A percentile compares a stretch with the other conserved stretches of the same genome.
phyloP scores from a whole-genome alignment of 2,113 vertebrate genomes.

The Alethe castanea region DNA sequence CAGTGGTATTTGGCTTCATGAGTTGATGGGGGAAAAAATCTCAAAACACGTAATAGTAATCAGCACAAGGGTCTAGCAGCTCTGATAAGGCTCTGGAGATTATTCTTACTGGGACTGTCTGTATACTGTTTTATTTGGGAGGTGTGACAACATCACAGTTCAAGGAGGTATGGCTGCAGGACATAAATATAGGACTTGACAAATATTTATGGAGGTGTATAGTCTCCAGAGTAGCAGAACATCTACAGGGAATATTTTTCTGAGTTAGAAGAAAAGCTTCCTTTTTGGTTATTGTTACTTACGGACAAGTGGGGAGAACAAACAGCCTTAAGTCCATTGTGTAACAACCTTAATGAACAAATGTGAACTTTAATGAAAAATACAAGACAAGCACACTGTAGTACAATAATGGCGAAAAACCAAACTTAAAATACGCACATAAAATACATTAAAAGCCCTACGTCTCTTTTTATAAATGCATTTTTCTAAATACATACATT shows the following conservation, averaged over 20 bases:
- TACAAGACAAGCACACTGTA: not conserved
- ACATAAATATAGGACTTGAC: not conserved
- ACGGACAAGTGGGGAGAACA: not conserved
- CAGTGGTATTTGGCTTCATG: not conserved
- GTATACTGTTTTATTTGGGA: not conserved
- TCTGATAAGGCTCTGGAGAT: not conserved
- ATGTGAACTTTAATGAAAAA: not conserved
- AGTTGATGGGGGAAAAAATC: rapidly evolving
- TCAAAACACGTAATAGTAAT: rapidly evolving
- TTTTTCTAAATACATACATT: not conserved
- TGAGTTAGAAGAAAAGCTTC: not conserved
- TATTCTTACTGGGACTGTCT: not conserved
- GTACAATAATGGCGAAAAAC: not conserved
- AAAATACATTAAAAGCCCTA: not conserved
- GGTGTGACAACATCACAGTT: not conserved
- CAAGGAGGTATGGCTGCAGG: not conserved
- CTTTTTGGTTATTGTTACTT: not conserved
- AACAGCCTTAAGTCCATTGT: not conserved
- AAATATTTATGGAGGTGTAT: not conserved
- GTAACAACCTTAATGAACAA: not conserved
- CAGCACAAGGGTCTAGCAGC: not conserved
- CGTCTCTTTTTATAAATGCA: not conserved
- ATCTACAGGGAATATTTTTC: not conserved
- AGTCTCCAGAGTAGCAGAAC: not conserved
- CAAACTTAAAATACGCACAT: not conserved